These are phyloP conservation scores for Syrphus vitripennis DNA, from an alignment of 2,888 invertebrate genomes.

Conservation along the genomic window DNA sequence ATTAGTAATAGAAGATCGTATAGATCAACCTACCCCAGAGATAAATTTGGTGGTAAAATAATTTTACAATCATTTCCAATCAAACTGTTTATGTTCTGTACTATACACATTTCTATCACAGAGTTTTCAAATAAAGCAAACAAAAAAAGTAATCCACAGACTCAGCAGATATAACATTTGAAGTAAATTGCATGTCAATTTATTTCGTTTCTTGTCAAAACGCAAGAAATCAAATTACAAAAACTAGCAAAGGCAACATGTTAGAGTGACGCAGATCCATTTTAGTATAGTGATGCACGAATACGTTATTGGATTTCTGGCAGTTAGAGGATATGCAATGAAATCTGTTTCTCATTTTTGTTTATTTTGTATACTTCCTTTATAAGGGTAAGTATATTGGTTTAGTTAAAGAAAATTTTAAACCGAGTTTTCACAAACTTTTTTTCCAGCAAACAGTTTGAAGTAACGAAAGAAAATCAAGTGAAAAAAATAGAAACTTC, in stretches of 20 bases:
- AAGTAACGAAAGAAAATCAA: too few relatives aligned
- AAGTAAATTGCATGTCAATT: slow-evolving; percentile 62
- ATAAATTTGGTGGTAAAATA: background rate
- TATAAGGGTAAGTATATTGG: background rate
- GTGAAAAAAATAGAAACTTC: too few relatives aligned
- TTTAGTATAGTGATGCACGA: slow-evolving; percentile 28
- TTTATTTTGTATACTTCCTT: background rate
- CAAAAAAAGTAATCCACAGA: background rate
- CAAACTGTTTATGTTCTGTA: background rate
- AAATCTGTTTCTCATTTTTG: background rate
- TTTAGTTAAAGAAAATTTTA: background rate
- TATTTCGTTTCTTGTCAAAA: slow-evolving; percentile 61
- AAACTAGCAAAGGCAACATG: slow-evolving; percentile 34
- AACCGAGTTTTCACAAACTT: too few relatives aligned
- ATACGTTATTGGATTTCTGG: slow-evolving; percentile 53
- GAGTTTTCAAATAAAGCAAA: background rate
- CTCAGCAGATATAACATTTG: slow-evolving; percentile 33
- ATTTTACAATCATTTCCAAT: background rate
- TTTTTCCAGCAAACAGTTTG: too few relatives aligned
- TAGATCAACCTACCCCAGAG: background rate
- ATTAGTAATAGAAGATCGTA: too few relatives aligned
- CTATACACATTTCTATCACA: background rate
- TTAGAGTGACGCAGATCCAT: background rate
- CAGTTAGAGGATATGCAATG: slow-evolving; percentile 12
- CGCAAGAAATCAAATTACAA: slow-evolving; percentile 57